Evolutionary conservation across 2,888 invertebrate genomes (phyloP), one percentile per base, ranked within the genome.

Genomic region (Drosophila birchii): DNA sequence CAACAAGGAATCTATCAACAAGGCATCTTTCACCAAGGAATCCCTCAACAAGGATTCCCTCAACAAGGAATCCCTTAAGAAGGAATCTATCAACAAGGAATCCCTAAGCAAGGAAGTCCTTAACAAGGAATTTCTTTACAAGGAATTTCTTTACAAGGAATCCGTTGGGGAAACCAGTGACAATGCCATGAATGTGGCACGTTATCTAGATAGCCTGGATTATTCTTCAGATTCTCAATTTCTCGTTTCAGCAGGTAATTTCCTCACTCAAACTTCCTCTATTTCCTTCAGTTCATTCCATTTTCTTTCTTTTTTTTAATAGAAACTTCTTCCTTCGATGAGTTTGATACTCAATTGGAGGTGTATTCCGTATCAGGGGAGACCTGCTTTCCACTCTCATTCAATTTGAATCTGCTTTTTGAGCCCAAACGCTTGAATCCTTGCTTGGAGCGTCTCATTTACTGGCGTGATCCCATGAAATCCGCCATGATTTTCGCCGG

Each of bases 401-500:
- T 26, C 26, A 5, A 47, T 1, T 47, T n/a, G 45, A n/a, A 0
- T 11, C 6, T 9, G n/a, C 2, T 47, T 11, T 47, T 47, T 6
- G 11, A 47, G 26, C 45, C 45, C 1, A n/a, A 29, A 5, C 26
- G n/a, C 26, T n/a, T 47, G 45, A 26, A n/a, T 29, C 45, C 26
- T 11, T 11, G n/a, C n/a, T 1, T 47, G n/a, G 45, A 47, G 26
- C 1, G 4, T 1, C 2, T 47, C 26, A 11, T 47, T 9, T 47
- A 47, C 26, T 47, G 45, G 45, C 45, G 45, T 29, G 3, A 47
- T 1, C 0, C 11, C 1, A 0, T 3, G 0, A n/a, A 3, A 5
- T 6, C 45, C 1, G 26, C 5, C 5, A 1, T n/a, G 0, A n/a
- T n/a, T 11, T 47, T n/a, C n/a, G 0, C 2, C 3, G 11, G 0